Conservation (phyloP, 92 coral and sea anemone species). For the Bergia sp. region DNA sequence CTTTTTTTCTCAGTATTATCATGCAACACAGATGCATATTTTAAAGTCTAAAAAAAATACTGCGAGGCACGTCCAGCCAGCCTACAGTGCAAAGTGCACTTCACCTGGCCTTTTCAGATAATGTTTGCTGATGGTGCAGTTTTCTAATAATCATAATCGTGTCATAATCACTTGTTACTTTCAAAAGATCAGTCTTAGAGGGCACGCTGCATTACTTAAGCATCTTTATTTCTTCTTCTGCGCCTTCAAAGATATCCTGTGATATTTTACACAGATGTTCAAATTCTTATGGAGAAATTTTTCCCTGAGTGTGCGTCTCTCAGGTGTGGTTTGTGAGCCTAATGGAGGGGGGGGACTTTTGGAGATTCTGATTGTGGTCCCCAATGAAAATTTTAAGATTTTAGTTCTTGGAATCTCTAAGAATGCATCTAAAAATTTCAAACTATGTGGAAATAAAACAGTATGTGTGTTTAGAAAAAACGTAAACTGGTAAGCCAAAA, state of each 20-base stretch:
- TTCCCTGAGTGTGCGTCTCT: background rate
- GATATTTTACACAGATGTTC: background rate
- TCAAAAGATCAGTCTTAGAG: too few relatives aligned
- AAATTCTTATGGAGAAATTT: background rate
- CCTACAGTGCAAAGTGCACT: background rate
- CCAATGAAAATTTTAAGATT: too few relatives aligned
- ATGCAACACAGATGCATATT: background rate
- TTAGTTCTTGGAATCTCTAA: too few relatives aligned
- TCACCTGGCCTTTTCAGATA: background rate
- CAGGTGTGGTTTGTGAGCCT: too few relatives aligned
- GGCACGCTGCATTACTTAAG: background rate
- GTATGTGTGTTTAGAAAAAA: too few relatives aligned
- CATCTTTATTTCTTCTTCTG: background rate
- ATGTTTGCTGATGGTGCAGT: background rate
- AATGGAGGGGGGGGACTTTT: too few relatives aligned
- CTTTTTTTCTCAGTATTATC: background rate
- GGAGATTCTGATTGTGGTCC: background rate
- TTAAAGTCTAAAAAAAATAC: too few relatives aligned
- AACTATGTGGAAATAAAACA: too few relatives aligned
- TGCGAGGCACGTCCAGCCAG: background rate
- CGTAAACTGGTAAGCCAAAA: too few relatives aligned
- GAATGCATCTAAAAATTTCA: too few relatives aligned
- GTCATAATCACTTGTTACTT: too few relatives aligned
- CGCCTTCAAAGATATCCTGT: background rate
- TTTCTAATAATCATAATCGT: background rate